Conservation (phyloP, 2,888 invertebrate genomes). For the Tachina lurida region DNA sequence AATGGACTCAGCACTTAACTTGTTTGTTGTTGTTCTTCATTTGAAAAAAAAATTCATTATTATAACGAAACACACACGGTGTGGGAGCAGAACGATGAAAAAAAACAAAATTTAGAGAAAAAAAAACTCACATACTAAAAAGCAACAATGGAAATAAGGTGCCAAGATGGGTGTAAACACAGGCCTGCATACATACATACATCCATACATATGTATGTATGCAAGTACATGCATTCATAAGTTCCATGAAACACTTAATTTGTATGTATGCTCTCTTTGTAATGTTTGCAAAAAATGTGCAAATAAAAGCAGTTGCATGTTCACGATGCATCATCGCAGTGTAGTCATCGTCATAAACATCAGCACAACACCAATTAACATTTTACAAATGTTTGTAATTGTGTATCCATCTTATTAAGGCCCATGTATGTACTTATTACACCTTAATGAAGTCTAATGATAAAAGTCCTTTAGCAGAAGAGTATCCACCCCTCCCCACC, state of each 20-base stretch:
- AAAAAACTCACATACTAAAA: slow-evolving; percentile 38
- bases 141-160: slow-evolving; percentile 67
- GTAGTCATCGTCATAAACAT: slow-evolving; percentile 14
- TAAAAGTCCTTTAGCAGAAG: slow-evolving; percentile 65
- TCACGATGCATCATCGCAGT: slow-evolving; percentile 15
- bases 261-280: slow-evolving; percentile 57
- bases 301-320: slow-evolving; percentile 47
- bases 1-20: slow-evolving; percentile 63
- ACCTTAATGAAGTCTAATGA: slow-evolving; percentile 71
- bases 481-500: slow-evolving; percentile 42
- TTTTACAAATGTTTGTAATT: slow-evolving; percentile 42
- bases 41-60: slow-evolving; percentile 43
- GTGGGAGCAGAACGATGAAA: slow-evolving; percentile 57
- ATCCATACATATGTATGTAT: too few species aligned
- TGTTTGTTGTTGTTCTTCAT: slow-evolving; percentile 50
- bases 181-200: not conserved
- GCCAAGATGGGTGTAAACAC: slow-evolving; percentile 58
- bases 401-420: slow-evolving; percentile 53
- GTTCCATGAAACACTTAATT: slow-evolving; percentile 67
- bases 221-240: not conserved
- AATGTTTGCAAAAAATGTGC: slow-evolving; percentile 37
- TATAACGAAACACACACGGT: slow-evolving; percentile 48
- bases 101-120: slow-evolving; percentile 17
- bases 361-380: slow-evolving; percentile 69
- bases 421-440: slow-evolving; percentile 10